These are phyloP conservation scores for Astropecten irregularis DNA, from an alignment of 53 echinoderm and acorn worm genomes.

Conservation along the genomic window DNA sequence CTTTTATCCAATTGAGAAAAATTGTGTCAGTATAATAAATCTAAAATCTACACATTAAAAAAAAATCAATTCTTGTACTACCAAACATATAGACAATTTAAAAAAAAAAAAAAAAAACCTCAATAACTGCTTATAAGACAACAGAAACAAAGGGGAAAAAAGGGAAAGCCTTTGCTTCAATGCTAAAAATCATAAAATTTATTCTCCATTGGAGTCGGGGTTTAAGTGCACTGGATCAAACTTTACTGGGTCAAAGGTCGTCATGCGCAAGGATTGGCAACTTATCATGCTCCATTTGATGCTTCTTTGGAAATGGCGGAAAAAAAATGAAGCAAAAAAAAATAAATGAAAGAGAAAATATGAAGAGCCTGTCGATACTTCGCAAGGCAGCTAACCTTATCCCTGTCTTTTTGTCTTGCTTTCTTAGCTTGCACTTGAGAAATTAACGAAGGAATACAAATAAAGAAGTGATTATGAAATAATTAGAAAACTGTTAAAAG, in stretches of 20 bases:
- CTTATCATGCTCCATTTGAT: neutral
- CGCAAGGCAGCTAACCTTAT: conserved; percentile 16
- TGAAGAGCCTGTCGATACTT: neutral
- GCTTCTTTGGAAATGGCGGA: neutral
- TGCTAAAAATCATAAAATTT: too few species aligned
- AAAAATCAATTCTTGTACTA: too few species aligned
- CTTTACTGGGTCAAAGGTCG: neutral
- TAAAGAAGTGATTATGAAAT: neutral
- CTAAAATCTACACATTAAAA: too few species aligned
- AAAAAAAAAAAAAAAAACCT: too few species aligned
- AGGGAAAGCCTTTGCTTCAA: too few species aligned
- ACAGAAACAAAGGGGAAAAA: too few species aligned
- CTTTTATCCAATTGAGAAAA: too few species aligned
- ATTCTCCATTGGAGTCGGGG: neutral
- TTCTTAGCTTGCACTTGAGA: conserved; percentile 32
- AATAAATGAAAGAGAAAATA: neutral
- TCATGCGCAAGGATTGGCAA: neutral
- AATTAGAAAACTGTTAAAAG: too few species aligned
- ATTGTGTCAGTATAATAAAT: too few species aligned
- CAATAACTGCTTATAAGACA: too few species aligned
- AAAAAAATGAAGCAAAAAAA: neutral
- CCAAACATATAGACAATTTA: too few species aligned
- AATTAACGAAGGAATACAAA: neutral
- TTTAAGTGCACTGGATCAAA: neutral
- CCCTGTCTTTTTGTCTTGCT: conserved; percentile 22